These are phyloP conservation scores for Lasioglossum pauxillum DNA, from an alignment of 2,888 invertebrate species.

Conservation along the genomic window DNA sequence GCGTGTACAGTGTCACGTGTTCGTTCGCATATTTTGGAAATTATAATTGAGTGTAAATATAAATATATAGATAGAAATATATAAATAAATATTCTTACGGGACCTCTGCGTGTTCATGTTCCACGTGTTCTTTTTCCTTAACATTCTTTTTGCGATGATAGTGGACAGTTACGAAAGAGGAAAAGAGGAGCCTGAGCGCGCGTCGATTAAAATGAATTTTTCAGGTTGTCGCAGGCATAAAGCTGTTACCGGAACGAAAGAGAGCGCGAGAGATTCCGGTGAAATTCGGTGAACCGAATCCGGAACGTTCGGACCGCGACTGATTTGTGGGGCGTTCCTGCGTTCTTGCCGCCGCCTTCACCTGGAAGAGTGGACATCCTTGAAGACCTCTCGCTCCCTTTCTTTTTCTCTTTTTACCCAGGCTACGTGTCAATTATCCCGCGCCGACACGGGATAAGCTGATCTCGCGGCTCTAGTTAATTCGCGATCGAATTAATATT, in stretches of 20 bases:
- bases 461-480: slow-evolving; percentile 60
- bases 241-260: slow-evolving; percentile 30
- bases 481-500: slow-evolving; percentile 60
- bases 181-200: not conserved
- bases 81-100: not conserved
- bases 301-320: slow-evolving; percentile 66
- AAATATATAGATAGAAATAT: too few relatives aligned
- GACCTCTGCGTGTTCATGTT: too few relatives aligned
- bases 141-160: too few relatives aligned
- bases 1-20: not conserved
- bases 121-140: too few relatives aligned
- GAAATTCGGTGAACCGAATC: slow-evolving; percentile 75
- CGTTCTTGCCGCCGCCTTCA: slow-evolving; percentile 67
- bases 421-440: slow-evolving; percentile 63
- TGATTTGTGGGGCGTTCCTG: slow-evolving; percentile 64
- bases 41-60: not conserved
- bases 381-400: slow-evolving; percentile 68
- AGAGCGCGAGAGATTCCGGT: slow-evolving; percentile 48
- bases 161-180: not conserved
- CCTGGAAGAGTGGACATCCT: slow-evolving; percentile 72
- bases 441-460: slow-evolving; percentile 34
- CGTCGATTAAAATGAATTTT: slow-evolving; percentile 23
- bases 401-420: slow-evolving; percentile 51
- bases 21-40: not conserved
- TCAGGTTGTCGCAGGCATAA: slow-evolving; percentile 19